Percentiles rank a stretch among this genome's conserved stretches.
phyloP scores from a whole-genome alignment of 2,113 vertebrate genomes.

The Aleadryas rufinucha region DNA sequence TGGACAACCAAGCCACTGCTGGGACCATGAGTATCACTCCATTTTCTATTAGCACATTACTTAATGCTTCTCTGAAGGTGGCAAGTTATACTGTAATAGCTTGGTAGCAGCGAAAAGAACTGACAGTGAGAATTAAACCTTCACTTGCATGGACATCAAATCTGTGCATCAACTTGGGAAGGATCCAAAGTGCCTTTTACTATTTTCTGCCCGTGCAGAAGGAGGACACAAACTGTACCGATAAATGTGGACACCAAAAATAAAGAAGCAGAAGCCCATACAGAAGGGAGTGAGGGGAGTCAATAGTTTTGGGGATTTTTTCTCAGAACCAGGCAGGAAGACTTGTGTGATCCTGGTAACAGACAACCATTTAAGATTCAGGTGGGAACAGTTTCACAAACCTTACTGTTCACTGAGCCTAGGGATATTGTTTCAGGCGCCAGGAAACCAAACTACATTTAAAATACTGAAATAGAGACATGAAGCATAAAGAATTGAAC shows the following conservation, averaged over 20 bases:
- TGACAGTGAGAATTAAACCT: not conserved
- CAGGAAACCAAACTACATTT: not conserved
- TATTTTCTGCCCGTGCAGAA: not conserved
- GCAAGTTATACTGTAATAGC: not conserved
- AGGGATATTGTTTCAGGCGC: not conserved
- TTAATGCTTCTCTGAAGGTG: not conserved
- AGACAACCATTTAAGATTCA: not conserved
- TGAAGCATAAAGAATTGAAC: not conserved
- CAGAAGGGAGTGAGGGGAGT: not conserved
- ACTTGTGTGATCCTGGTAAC: not conserved
- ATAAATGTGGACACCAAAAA: not conserved
- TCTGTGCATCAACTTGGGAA: not conserved
- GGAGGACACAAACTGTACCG: not conserved
- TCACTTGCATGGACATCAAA: not conserved
- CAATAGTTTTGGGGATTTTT: not conserved
- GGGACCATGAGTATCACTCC: accelerated
- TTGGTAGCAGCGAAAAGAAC: not conserved
- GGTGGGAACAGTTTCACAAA: not conserved
- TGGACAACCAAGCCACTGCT: not conserved
- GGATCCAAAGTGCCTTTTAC: not conserved
- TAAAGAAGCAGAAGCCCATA: not conserved
- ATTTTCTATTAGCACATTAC: not conserved
- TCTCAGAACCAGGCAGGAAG: not conserved
- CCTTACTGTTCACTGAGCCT: not conserved
- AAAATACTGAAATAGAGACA: not conserved